Evolutionary conservation across 2,797 vertebrate species (phyloP).

Genomic region (Phoxinus dragarum): DNA sequence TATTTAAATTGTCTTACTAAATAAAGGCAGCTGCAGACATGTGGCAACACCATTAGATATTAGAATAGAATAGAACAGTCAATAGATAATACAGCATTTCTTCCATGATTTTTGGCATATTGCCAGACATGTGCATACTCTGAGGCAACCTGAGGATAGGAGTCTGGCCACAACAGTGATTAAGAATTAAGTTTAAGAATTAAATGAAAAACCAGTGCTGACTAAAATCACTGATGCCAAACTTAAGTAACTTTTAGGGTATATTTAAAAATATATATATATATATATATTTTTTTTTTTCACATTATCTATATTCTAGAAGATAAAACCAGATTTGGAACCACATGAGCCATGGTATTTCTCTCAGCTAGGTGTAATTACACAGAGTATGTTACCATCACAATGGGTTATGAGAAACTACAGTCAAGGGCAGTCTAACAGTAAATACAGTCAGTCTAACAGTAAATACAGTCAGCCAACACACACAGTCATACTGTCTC

Average conservation of each 20-base stretch:
- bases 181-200: background rate
- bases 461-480: slow-evolving; percentile 62
- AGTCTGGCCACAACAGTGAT: background rate
- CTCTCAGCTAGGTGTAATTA: slow-evolving; percentile 8
- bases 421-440: slow-evolving; percentile 60
- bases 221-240: background rate
- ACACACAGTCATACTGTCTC: slow-evolving; percentile 52
- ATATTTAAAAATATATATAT: background rate
- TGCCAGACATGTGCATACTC: background rate
- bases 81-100: background rate
- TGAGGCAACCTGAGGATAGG: background rate
- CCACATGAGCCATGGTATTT: background rate
- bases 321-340: background rate
- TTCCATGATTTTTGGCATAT: background rate
- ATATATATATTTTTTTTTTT: too few relatives aligned
- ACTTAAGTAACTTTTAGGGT: background rate
- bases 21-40: background rate
- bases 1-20: background rate
- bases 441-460: slow-evolving; percentile 62
- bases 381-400: slow-evolving; percentile 51
- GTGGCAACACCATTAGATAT: background rate
- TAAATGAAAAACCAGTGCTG: background rate
- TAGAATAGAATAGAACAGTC: background rate
- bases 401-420: slow-evolving; percentile 55
- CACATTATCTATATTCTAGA: background rate